Evolutionary conservation across 2,888 invertebrate genomes (phyloP), one percentile per base, ranked within the genome.

Genomic region (Leptarthrus brevirostris): DNA sequence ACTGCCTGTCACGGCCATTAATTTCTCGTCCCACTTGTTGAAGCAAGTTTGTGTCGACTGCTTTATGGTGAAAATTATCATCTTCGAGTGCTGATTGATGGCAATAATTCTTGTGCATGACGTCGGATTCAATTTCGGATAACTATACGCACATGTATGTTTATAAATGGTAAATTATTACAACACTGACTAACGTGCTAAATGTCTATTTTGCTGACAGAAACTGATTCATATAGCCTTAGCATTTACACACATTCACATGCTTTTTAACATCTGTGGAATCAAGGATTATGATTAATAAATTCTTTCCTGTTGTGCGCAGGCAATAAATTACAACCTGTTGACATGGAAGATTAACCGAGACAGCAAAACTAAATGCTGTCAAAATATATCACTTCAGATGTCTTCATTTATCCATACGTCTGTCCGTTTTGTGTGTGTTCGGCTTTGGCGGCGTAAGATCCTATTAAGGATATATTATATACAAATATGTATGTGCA

Each of bases 1-100:
- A 64, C 49, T 75, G 34, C 72, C 69, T 69, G 74, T 72, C 44
- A 66, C 44, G 52, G 40, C 69, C 74, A 75, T 75, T 75, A 75
- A 75, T 66, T 72, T 75, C 66, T 72, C 74, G 69, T 75, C 69
- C 69, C 72, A 75, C 74, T 75, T 75, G 66, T 66, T 66, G 61
- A 61, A 61, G 40, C 40, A n/a, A 61, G 61, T 61, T 61, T 61
- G 36, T 40, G 40, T 36, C 61, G 18, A 61, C 30, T 40, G 22
- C 61, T 61, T 20, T 40, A 6, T 40, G 36, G 36, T 40, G 36
- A 61, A 40, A 61, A 61, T 61, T 61, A 61, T 61, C 61, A 61
- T 61, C 61, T 61, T 61, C 22, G 10, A 18, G 61, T 61, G 61
- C 40, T 61, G 61, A 61, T 61, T 61, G 61, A 61, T 61, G 40